Percentiles rank a stretch among this genome's conserved stretches.
phyloP scores from a whole-genome alignment of 2,888 invertebrate species.

The Thalpophila matura region DNA sequence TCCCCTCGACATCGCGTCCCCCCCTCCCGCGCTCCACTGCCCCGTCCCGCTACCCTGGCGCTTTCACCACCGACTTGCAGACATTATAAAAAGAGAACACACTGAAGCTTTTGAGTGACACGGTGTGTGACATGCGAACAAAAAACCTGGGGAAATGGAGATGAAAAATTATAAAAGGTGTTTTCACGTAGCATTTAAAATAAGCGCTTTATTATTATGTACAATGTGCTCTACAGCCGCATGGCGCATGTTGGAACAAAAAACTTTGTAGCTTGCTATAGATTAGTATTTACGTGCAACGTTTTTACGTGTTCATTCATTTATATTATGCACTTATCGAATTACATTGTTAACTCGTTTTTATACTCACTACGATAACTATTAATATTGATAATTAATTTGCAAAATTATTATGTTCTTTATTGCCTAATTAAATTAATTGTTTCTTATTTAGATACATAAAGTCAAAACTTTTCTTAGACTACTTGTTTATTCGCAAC shows the following conservation, averaged over 20 bases:
- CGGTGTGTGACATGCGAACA: slow-evolving; percentile 79
- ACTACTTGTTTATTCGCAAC: no score
- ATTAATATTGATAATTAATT: slow-evolving; percentile 4
- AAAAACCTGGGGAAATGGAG: slow-evolving; percentile 77
- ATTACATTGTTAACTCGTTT: slow-evolving; percentile 8
- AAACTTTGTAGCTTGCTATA: neutral
- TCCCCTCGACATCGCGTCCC: slow-evolving; percentile 74
- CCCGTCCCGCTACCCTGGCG: slow-evolving; percentile 75
- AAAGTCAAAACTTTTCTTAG: neutral
- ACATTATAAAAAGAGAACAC: slow-evolving; percentile 86
- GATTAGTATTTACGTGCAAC: slow-evolving; percentile 6
- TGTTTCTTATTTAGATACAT: neutral
- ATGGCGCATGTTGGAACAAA: slow-evolving; percentile 36
- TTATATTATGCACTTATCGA: slow-evolving; percentile 7
- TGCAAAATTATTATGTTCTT: neutral
- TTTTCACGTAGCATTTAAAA: slow-evolving; percentile 67
- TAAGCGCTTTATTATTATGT: slow-evolving; percentile 30
- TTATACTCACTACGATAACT: slow-evolving; percentile 2
- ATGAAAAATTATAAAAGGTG: slow-evolving; percentile 76
- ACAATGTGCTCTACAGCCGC: slow-evolving; percentile 30
- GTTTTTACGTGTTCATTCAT: slow-evolving; percentile 8
- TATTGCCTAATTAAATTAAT: slow-evolving; percentile 4
- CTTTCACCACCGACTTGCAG: slow-evolving; percentile 87
- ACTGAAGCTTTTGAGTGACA: slow-evolving; percentile 83
- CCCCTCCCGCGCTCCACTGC: slow-evolving; percentile 63